Evolutionary conservation across 2,888 invertebrate species (phyloP).

Genomic region (Myopa testacea): DNA sequence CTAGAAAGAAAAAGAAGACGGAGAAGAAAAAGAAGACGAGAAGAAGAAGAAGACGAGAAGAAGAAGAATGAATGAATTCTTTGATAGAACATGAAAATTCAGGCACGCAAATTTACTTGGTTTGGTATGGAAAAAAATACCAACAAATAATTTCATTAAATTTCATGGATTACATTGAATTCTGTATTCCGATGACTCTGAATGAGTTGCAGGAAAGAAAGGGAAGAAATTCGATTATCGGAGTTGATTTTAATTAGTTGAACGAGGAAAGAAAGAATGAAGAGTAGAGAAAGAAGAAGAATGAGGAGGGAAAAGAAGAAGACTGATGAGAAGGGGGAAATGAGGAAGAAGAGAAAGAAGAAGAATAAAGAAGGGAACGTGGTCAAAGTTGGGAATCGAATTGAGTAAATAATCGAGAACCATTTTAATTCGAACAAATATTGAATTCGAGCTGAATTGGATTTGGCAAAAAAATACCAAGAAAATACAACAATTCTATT

Average conservation of each 20-base stretch:
- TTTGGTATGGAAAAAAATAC: neutral
- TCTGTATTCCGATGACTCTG: neutral
- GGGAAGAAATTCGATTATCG: neutral
- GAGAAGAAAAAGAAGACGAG: neutral
- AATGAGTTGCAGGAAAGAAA: neutral
- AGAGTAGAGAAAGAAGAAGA: neutral
- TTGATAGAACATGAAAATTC: neutral
- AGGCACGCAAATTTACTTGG: slow-evolving; percentile 1
- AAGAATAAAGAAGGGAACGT: neutral
- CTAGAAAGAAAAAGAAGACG: neutral
- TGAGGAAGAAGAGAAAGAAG: neutral
- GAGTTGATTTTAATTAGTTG: slow-evolving; percentile 18
- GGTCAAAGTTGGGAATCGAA: neutral
- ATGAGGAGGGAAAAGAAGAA: neutral
- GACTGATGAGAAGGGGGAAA: neutral
- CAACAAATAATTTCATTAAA: slow-evolving; percentile 8
- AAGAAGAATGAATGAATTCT: neutral
- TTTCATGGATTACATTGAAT: neutral
- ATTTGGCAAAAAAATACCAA: too few species aligned
- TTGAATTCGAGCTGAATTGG: too few species aligned
- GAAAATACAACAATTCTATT: too few species aligned
- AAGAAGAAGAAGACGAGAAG: neutral
- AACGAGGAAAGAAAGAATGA: neutral
- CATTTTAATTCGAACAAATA: too few species aligned
- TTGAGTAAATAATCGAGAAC: neutral